Evolutionary conservation across 2,113 vertebrate genomes (phyloP), one percentile per base, ranked within the genome.

Genomic region (Campylomormyrus tamandua): DNA sequence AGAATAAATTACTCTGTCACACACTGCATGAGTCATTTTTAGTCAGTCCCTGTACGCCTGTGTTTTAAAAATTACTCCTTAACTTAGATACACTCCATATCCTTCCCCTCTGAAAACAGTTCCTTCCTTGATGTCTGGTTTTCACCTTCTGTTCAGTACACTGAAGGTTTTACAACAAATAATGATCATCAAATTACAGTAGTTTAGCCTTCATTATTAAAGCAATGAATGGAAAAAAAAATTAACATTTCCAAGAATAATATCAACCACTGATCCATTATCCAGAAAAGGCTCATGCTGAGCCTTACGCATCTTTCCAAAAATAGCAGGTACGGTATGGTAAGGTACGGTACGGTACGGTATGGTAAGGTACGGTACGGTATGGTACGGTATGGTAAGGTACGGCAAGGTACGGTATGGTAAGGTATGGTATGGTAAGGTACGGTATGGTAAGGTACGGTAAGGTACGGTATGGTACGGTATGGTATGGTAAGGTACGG

Each of bases 321-420:
- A 70, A 70, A 9, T 1, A 84, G 42, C 19, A 45, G 19, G 6
- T 31, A 27, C 5, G 27, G 62, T 19, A 70, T 0, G 58, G 58
- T 24, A 24, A 0, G 9, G 48, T 48, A 48, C 0, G 2, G 46
- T 48, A 48, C 0, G 46, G 46, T 48, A 48, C 0, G 46, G 46
- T 48, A 48, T 0, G 46, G 46, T 48, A 48, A 0, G 42, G 42
- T 42, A 42, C 0, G 4, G 35, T 39, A 39, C 0, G 35, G 35
- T 39, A 39, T 0, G 35, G 35, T 39, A 39, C 0, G 2, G 35
- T 39, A 39, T 1, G 35, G 35, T 39, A 39, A 0, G 35, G 35
- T 39, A 39, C 0, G 2, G 35, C 2, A 39, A 0, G 35, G 35
- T 39, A 39, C 1, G 2, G 35, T 39, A 39, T 0, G 35, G 35